Base-by-base conservation (phyloP, 2,797 vertebrate species). In the Mareca penelope region DNA sequence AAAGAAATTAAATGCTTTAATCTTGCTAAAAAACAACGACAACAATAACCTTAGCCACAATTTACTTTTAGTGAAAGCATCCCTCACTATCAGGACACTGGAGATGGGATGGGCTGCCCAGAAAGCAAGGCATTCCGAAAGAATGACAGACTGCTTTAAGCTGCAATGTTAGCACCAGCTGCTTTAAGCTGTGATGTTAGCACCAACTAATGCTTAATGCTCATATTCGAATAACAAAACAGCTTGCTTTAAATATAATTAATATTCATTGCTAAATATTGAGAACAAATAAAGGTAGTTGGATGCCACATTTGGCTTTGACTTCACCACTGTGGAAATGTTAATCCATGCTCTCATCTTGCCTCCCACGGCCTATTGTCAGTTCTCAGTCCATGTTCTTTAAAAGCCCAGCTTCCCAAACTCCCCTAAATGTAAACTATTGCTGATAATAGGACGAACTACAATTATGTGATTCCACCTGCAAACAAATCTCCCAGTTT, bases 241-340 rank as follows among this genome's bases (percentile, higher is more conserved):
- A 78, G 59, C 19, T 63, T 24, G 29, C 48, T 80, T 71, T 80
- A 85, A 89, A 89, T 67, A 33, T 37, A 68, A 65, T 69, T 80
- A 82, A 85, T 92, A 94, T 40, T 83, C 12, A 85, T 78, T 72
- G 69, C 37, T 78, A 95, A 90, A 92, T 87, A 75, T 21, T 61
- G 76, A 89, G 59, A 75, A 83, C 17, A 77, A 79, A 68, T 89
- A 82, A 85, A 85, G 68, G 84, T 81, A 87, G 44, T 61, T 28
- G 87, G 69, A 71, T 69, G 71, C 57, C 52, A 46, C 22, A 3
- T 40, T 85, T 80, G 55, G 57, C 67, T 91, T 82, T 89, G 75
- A 46, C 52, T 90, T 85, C 53, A 57, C 39, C 61, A 18, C n/a
- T 21, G 52, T 69, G 59, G 79, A 89, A 83, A 92, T 72, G 75